Percentiles rank a stretch among this genome's conserved stretches.
Evolutionary conservation across 1,140 invertebrate species (phyloP).

Genomic region (Proales similis): DNA sequence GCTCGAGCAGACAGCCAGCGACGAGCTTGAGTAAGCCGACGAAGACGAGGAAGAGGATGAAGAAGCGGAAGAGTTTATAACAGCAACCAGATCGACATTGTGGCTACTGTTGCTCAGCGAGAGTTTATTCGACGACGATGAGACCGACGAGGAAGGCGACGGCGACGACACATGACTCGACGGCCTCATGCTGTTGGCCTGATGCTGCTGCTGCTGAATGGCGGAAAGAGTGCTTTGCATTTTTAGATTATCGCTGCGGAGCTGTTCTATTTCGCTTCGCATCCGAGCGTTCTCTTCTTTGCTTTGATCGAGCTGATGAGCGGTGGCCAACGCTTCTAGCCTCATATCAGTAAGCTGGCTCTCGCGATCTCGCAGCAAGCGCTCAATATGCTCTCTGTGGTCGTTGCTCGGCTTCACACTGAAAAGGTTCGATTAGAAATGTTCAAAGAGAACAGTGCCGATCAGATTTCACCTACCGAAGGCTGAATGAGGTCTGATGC

Average conservation of each 20-base stretch:
- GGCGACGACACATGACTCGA: constrained; percentile 17
- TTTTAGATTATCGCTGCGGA: constrained; percentile 27
- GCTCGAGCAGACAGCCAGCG: too few species aligned
- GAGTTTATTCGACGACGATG: constrained; percentile 31
- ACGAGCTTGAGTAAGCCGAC: too few species aligned
- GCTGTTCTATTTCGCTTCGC: constrained; percentile 59
- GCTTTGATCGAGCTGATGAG: constrained; percentile 87
- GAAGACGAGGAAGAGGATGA: constrained; percentile 21
- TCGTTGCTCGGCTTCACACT: constrained; percentile 44
- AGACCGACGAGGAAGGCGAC: constrained; percentile 28
- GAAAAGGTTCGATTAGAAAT: too few species aligned
- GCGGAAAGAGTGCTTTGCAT: constrained; percentile 4
- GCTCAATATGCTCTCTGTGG: constrained; percentile 78
- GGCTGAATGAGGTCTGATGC: constrained; percentile 1
- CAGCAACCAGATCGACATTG: constrained; percentile 16
- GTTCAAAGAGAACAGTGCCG: too few species aligned
- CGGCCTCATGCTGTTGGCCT: constrained; percentile 5
- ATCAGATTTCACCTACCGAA: too few species aligned
- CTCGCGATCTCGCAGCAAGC: constrained; percentile 87
- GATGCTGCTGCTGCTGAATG: neutral
- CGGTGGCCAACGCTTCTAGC: constrained; percentile 85
- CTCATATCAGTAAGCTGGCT: constrained; percentile 89
- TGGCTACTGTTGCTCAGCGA: constrained; percentile 29
- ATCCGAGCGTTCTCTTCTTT: constrained; percentile 92
- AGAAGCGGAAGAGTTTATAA: constrained; percentile 19